phyloP scores from a whole-genome alignment of 2,888 invertebrate species.

The Diabrotica balteata region DNA sequence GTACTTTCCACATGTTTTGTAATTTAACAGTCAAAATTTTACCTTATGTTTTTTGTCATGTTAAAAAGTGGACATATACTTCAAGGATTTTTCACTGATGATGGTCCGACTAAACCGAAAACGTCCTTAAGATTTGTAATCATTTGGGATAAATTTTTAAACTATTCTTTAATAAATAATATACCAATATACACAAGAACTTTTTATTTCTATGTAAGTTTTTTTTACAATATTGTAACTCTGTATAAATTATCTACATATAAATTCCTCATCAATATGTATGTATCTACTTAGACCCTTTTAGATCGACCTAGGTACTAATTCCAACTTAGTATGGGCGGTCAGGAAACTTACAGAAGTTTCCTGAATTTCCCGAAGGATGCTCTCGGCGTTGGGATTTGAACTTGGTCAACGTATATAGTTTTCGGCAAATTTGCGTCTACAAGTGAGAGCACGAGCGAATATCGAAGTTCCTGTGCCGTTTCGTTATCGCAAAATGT shows the following conservation, averaged over 20 bases:
- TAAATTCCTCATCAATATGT: slow-evolving; percentile 25
- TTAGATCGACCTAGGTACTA: slow-evolving; percentile 18
- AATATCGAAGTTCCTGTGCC: slow-evolving; percentile 12
- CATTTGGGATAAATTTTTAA: too few relatives aligned
- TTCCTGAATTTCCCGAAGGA: slow-evolving; percentile 25
- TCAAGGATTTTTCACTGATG: too few relatives aligned
- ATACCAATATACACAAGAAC: too few relatives aligned
- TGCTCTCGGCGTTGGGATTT: slow-evolving; percentile 10
- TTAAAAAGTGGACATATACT: too few relatives aligned
- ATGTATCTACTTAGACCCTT: slow-evolving; percentile 21
- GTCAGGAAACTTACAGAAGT: slow-evolving; percentile 24
- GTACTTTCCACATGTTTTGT: too few relatives aligned
- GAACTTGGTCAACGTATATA: slow-evolving; percentile 9
- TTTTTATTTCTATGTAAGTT: neutral
- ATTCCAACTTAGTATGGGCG: slow-evolving; percentile 23
- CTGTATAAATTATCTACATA: neutral
- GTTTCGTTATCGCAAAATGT: slow-evolving; percentile 8
- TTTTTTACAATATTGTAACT: neutral
- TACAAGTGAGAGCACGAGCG: slow-evolving; percentile 6
- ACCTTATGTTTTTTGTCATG: too few relatives aligned
- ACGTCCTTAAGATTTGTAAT: too few relatives aligned
- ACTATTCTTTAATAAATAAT: too few relatives aligned
- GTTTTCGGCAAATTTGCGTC: neutral
- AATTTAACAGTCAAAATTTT: too few relatives aligned
- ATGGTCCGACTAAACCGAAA: too few relatives aligned